Evolutionary conservation across 2,113 vertebrate species (phyloP).

Genomic region (Pycnonotus jocosus): DNA sequence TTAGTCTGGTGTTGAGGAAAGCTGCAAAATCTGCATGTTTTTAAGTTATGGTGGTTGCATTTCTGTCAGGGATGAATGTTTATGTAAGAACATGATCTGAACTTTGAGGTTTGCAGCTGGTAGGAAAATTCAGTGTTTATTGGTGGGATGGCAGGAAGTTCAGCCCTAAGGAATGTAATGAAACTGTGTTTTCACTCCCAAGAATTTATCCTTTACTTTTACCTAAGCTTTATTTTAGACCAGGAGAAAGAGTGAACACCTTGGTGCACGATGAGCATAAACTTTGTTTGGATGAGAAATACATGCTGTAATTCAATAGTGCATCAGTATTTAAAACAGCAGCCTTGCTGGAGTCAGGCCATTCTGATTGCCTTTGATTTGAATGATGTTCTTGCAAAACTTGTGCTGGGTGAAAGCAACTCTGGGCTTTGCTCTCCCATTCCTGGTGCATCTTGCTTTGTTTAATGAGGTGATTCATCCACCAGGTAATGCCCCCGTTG

Average conservation of each 20-base stretch:
- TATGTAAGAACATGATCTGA: background rate
- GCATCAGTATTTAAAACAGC: background rate
- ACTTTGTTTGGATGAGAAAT: background rate
- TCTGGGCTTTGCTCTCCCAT: background rate
- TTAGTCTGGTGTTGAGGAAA: background rate
- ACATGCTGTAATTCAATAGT: background rate
- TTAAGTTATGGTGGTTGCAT: background rate
- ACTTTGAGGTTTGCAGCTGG: background rate
- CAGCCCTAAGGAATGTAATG: accelerated
- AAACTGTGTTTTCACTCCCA: background rate
- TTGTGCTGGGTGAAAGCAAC: background rate
- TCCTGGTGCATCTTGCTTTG: background rate
- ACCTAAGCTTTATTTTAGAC: background rate
- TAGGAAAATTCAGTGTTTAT: background rate
- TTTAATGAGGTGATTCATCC: background rate
- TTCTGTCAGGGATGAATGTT: background rate
- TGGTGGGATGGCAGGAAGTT: background rate
- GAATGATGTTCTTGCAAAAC: background rate
- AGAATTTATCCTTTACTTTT: background rate
- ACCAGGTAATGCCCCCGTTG: background rate
- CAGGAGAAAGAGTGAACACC: background rate
- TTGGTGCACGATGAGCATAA: background rate
- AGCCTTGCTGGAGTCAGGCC: background rate
- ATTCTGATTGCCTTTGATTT: background rate
- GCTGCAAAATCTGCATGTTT: accelerated